Conservation (phyloP, 2,113 vertebrate genomes). For the Montifringilla adamsi region DNA sequence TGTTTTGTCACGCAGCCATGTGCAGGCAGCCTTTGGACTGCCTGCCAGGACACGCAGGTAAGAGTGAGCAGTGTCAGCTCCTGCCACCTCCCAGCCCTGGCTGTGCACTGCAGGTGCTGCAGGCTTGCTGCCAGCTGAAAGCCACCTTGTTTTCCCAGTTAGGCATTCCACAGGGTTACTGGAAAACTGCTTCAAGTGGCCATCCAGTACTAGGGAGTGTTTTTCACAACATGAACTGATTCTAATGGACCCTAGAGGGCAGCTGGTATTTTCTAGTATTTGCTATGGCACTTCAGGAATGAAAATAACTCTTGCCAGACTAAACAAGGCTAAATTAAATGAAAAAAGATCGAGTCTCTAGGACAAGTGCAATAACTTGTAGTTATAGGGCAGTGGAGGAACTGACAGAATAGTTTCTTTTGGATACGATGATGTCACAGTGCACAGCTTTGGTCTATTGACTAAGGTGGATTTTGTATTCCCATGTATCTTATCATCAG, state of each 20-base stretch:
- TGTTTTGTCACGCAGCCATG: background rate
- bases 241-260: background rate
- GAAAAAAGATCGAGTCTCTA: background rate
- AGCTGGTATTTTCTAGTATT: background rate
- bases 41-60: background rate
- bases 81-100: background rate
- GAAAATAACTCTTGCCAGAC: background rate
- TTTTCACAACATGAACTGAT: background rate
- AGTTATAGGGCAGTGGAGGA: background rate
- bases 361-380: background rate
- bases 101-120: background rate
- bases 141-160: background rate
- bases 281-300: background rate
- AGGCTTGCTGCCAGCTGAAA: background rate
- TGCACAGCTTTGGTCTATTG: background rate
- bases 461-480: background rate
- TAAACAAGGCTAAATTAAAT: conserved; percentile 7
- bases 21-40: too few species aligned
- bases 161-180: background rate
- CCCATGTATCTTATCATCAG: conserved; percentile 36
- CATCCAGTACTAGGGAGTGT: background rate
- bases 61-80: background rate
- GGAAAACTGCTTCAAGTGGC: background rate
- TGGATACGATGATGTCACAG: background rate
- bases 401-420: background rate